Conservation (phyloP, 2,888 invertebrate species). For the Nebria brevicollis region DNA sequence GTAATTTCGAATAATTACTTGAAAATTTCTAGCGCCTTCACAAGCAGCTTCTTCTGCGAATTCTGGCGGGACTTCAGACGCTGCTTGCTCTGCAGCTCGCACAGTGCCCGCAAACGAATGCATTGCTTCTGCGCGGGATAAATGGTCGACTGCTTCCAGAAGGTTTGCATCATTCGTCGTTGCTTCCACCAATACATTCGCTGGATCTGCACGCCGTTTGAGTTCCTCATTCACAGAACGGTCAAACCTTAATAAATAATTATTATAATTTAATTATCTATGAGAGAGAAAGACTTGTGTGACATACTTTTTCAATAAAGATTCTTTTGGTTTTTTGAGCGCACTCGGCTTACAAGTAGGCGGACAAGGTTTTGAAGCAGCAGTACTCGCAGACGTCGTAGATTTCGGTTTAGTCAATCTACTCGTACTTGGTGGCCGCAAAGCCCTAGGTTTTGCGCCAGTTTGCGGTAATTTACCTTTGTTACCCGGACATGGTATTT, state of each 20-base stretch:
- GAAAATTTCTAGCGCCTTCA: neutral
- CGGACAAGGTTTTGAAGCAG: neutral
- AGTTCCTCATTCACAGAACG: slow-evolving; percentile 23
- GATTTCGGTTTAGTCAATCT: neutral
- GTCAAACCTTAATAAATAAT: slow-evolving; percentile 12
- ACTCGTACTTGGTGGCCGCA: neutral
- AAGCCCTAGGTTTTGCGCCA: neutral
- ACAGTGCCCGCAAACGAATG: slow-evolving; percentile 9
- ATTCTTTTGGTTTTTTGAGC: neutral
- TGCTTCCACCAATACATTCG: slow-evolving; percentile 13
- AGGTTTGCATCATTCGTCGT: slow-evolving; percentile 10
- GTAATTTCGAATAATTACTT: neutral
- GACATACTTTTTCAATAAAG: neutral
- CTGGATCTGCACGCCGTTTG: neutral
- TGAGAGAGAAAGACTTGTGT: too few relatives aligned
- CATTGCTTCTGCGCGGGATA: slow-evolving; percentile 9
- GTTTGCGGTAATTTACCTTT: neutral
- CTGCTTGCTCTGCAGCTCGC: slow-evolving; percentile 26
- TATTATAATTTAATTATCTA: too few relatives aligned
- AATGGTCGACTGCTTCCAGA: slow-evolving; percentile 9
- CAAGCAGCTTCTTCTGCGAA: slow-evolving; percentile 8
- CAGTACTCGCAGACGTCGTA: neutral
- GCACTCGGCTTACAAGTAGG: neutral
- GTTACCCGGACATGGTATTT: neutral
- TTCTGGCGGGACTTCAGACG: neutral